Conservation (phyloP, 2,888 invertebrate genomes). For the Adela reaumurella region DNA sequence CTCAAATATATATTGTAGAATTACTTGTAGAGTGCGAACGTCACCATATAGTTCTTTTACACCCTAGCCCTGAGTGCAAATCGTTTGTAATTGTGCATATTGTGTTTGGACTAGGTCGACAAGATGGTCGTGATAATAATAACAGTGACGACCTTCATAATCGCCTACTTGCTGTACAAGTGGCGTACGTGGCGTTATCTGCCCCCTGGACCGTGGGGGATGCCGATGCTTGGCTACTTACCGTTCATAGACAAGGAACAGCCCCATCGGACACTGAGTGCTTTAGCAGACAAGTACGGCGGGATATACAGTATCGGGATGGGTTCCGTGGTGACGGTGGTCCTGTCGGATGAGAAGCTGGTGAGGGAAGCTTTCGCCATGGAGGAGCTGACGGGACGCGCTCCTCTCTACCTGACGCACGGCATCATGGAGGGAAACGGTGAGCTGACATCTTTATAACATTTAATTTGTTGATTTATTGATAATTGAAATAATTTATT, state of each 20-base stretch:
- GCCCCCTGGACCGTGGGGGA: slow-evolving; percentile 77
- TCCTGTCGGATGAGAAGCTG: slow-evolving; percentile 70
- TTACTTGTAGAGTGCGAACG: no score
- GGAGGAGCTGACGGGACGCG: slow-evolving; percentile 70
- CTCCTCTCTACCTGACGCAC: slow-evolving; percentile 79
- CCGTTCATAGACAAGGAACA: slow-evolving; percentile 64
- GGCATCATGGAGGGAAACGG: slow-evolving; percentile 87
- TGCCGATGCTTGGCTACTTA: slow-evolving; percentile 77
- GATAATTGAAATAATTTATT: no score
- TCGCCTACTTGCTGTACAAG: slow-evolving; percentile 31
- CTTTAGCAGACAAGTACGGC: slow-evolving; percentile 67
- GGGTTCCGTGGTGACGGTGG: slow-evolving; percentile 73
- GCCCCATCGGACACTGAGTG: slow-evolving; percentile 70
- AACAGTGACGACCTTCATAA: slow-evolving; percentile 22
- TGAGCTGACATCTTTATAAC: slow-evolving; percentile 36
- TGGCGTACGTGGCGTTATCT: slow-evolving; percentile 40
- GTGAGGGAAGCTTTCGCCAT: slow-evolving; percentile 70
- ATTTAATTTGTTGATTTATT: no score
- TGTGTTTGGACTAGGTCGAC: background rate
- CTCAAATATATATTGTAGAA: no score
- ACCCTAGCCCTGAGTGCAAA: no score
- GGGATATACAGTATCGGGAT: slow-evolving; percentile 69
- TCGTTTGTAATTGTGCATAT: no score
- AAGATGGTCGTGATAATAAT: background rate
- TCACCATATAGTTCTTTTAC: no score